Evolutionary conservation across 2,113 vertebrate species (phyloP), one percentile per base, ranked within the genome.

Genomic region (Xenus cinereus): DNA sequence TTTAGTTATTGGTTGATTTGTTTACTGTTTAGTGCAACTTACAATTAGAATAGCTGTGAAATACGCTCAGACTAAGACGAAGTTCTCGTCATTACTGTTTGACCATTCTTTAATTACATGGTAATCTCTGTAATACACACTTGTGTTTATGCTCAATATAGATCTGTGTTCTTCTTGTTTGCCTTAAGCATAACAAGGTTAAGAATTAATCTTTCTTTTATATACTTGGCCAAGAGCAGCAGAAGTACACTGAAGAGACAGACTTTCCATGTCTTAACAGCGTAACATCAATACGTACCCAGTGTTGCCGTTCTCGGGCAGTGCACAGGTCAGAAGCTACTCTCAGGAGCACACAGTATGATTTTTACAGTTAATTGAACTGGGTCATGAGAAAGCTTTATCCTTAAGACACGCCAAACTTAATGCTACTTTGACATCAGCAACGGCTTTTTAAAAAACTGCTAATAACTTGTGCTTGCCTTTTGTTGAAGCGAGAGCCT

Each of bases 181-280:
- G 75, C 37, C 37, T 72, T 76, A 73, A 72, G 37, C 39, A 12
- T 68, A 67, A 59, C 57, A 64, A 84, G 67, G 72, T 83, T 84
- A 56, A 72, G 59, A 80, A 19, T 6, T 15, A 43, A 50, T 83
- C 57, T n/a, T 24, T 69, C 27, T 48, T 48, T 77, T 59, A 24
- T 35, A 13, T 32, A 43, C 22, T 45, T 82, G n/a, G 71, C 57
- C 32, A 75, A 90, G 60, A 82, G 54, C 51, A 82, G 54, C 51
- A 90, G 10, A 74, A 73, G 26, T 64, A 17, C 45, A 13, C 45
- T 41, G 56, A 41, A 37, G 87, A 80, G 43, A 53, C 51, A 43
- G 66, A 35, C 19, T 13, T 73, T 16, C 48, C 0, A 0, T 78
- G 17, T 48, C 4, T 7, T 33, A 74, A 50, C 10, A 30, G 60